Conservation (phyloP, 2,113 vertebrate species). For the Paratilapia polleni region DNA sequence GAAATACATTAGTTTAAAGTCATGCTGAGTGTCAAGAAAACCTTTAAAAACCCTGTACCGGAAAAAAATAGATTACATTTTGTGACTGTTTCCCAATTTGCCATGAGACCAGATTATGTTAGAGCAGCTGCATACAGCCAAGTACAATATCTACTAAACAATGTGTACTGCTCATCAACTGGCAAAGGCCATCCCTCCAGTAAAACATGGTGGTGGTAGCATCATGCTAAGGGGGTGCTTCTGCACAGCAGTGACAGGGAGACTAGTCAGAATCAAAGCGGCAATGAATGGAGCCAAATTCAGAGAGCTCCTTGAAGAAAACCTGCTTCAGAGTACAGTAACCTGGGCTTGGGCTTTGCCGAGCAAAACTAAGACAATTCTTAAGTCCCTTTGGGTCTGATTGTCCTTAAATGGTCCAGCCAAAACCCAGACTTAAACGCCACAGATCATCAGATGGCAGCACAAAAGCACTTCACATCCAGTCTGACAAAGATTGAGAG, state of each 20-base stretch:
- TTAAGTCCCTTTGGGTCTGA: neutral
- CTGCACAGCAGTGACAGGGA: neutral
- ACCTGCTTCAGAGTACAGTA: neutral
- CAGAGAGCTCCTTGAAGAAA: neutral
- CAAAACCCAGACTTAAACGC: neutral
- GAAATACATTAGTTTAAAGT: no score
- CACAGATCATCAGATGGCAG: neutral
- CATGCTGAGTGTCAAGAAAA: no score
- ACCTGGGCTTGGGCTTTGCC: neutral
- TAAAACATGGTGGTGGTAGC: neutral
- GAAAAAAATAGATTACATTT: no score
- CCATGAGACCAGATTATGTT: no score
- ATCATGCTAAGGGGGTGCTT: neutral
- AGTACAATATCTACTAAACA: no score
- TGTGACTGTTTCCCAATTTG: no score
- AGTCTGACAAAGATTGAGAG: neutral
- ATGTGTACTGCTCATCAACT: neutral
- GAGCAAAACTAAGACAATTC: neutral
- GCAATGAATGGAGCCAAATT: neutral
- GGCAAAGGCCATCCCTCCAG: neutral
- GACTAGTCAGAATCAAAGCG: neutral
- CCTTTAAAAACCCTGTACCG: no score
- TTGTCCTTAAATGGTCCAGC: neutral
- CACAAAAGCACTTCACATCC: neutral
- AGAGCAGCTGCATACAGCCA: no score